These are phyloP conservation scores for Andricus quercusramuli DNA, from an alignment of 2,888 invertebrate species.

Conservation along the genomic window DNA sequence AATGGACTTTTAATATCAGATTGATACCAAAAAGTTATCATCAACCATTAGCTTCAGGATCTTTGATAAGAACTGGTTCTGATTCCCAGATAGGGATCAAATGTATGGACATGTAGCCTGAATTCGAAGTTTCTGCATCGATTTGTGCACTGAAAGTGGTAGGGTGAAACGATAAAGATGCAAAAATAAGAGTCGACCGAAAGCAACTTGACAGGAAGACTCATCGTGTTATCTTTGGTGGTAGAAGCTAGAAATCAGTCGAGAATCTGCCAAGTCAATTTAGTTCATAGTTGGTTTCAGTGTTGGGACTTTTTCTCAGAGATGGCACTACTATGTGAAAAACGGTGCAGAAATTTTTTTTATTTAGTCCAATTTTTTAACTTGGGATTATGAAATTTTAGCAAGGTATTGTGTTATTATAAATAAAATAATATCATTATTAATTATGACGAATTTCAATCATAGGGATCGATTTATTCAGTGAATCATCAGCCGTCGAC, in stretches of 20 bases:
- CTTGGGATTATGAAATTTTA: background rate
- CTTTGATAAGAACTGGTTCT: background rate
- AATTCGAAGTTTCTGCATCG: background rate
- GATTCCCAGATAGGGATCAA: background rate
- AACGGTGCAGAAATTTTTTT: background rate
- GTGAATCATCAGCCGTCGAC: background rate
- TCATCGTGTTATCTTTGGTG: slow-evolving; percentile 50
- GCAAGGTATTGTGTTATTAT: background rate
- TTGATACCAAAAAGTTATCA: background rate
- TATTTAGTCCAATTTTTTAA: background rate
- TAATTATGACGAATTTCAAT: background rate
- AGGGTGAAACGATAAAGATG: background rate
- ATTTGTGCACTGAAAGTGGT: background rate
- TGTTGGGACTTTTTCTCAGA: slow-evolving; percentile 57
- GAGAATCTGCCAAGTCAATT: slow-evolving; percentile 43
- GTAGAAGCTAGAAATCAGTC: slow-evolving; percentile 49
- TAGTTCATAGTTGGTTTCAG: slow-evolving; percentile 1
- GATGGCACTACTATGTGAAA: slow-evolving; percentile 65
- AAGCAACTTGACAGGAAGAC: slow-evolving; percentile 51
- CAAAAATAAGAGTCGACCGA: slow-evolving; percentile 38
- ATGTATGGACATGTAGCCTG: background rate
- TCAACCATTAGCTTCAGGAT: background rate
- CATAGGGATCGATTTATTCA: background rate
- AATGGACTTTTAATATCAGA: background rate
- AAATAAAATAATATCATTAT: background rate